Evolutionary conservation across 2,113 vertebrate genomes (phyloP).

Genomic region (Actinemys pallida): DNA sequence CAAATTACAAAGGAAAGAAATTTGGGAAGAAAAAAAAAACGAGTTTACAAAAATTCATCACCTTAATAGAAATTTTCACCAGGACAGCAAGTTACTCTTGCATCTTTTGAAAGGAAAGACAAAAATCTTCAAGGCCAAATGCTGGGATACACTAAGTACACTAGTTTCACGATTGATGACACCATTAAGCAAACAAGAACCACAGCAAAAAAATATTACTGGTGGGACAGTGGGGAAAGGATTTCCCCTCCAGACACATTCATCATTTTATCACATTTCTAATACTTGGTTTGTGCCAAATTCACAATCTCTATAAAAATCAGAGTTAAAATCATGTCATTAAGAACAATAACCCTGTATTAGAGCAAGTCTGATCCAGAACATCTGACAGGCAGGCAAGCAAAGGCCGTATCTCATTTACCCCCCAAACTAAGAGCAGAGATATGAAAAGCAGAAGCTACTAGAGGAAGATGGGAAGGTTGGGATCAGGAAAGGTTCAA

Average conservation of each 20-base stretch:
- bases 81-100: background rate
- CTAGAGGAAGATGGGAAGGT: background rate
- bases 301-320: background rate
- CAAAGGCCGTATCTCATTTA: background rate
- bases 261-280: background rate
- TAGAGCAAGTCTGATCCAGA: background rate
- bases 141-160: background rate
- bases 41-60: accelerated
- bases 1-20: background rate
- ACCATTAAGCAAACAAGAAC: background rate
- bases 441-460: background rate
- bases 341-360: background rate
- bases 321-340: background rate
- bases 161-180: accelerated
- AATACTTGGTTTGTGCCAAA: background rate
- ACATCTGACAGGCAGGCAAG: background rate
- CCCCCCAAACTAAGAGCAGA: background rate
- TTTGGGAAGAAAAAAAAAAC: background rate
- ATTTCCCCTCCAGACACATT: background rate
- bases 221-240: background rate
- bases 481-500: background rate
- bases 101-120: background rate
- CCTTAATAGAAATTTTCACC: background rate
- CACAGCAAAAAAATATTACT: background rate
- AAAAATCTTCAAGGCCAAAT: background rate